phyloP scores from a whole-genome alignment of 2,797 vertebrate genomes.

The Sardinella longiceps region DNA sequence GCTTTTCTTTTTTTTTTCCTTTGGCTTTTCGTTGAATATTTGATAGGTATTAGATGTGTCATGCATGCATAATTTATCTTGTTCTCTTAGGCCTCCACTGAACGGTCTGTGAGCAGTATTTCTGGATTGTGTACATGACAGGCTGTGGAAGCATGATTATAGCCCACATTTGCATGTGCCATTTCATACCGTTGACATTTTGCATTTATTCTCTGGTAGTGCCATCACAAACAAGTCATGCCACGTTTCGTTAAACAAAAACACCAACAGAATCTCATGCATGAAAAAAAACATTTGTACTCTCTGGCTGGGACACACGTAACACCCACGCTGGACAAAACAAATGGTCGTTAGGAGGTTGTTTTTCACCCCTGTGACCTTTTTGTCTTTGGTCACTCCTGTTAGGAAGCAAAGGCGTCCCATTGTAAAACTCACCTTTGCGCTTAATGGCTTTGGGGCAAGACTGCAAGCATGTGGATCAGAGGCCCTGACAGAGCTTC shows the following conservation, averaged over 20 bases:
- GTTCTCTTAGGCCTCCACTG: background rate
- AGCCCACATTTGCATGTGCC: background rate
- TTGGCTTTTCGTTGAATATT: constrained; percentile 6
- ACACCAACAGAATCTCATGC: background rate
- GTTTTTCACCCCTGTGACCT: background rate
- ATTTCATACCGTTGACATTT: background rate
- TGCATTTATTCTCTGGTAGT: background rate
- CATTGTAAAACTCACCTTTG: constrained; percentile 34
- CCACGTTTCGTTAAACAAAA: background rate
- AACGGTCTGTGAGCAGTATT: constrained; percentile 14
- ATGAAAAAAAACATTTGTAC: background rate
- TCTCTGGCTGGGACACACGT: background rate
- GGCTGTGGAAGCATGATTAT: background rate
- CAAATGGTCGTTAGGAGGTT: background rate
- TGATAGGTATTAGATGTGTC: constrained; percentile 23
- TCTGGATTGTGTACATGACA: background rate
- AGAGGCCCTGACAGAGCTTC: constrained; percentile 27
- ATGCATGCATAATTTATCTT: constrained; percentile 22
- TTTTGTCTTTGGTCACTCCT: background rate
- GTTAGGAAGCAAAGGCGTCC: constrained; percentile 22
- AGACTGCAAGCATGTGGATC: constrained; percentile 34
- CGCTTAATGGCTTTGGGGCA: constrained; percentile 16
- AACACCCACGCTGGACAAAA: background rate
- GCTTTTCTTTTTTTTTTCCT: background rate
- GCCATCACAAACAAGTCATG: background rate